Conservation (phyloP, 1,140 invertebrate genomes). For the Triops longicaudatus region DNA sequence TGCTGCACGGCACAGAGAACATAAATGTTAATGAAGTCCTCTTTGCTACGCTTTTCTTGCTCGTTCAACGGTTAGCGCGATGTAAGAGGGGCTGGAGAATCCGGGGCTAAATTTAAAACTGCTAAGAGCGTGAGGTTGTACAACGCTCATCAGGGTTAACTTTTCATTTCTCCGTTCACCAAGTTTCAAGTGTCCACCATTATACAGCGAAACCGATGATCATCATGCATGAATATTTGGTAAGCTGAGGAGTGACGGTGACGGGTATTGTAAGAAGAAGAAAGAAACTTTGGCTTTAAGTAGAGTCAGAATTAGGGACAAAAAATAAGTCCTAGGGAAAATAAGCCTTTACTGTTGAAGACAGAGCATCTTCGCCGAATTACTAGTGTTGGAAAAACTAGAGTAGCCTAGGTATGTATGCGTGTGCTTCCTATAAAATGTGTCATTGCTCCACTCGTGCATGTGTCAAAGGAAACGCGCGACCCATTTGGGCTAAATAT, state of each 20-base stretch:
- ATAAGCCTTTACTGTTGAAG: too few species aligned
- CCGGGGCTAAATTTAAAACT: not conserved
- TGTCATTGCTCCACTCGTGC: not conserved
- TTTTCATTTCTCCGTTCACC: not conserved
- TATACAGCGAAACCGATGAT: too few species aligned
- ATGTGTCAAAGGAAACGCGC: not conserved
- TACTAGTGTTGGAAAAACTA: too few species aligned
- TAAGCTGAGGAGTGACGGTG: too few species aligned
- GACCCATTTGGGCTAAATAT: conserved; percentile 2
- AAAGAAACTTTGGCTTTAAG: too few species aligned
- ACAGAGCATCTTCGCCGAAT: too few species aligned
- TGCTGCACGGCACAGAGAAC: not conserved
- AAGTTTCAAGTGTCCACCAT: too few species aligned
- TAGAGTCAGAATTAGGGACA: too few species aligned
- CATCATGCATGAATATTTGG: too few species aligned
- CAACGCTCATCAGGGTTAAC: not conserved
- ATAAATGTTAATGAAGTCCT: not conserved
- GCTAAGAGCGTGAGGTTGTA: not conserved
- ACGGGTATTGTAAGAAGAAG: too few species aligned
- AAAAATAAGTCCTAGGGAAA: too few species aligned
- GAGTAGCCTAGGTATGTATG: too few species aligned
- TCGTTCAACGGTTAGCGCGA: conserved; percentile 3
- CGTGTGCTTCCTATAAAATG: not conserved
- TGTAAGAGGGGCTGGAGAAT: not conserved
- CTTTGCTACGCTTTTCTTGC: not conserved